Evolutionary conservation across 2,797 vertebrate species (phyloP).

Genomic region (Myotis pilosus): DNA sequence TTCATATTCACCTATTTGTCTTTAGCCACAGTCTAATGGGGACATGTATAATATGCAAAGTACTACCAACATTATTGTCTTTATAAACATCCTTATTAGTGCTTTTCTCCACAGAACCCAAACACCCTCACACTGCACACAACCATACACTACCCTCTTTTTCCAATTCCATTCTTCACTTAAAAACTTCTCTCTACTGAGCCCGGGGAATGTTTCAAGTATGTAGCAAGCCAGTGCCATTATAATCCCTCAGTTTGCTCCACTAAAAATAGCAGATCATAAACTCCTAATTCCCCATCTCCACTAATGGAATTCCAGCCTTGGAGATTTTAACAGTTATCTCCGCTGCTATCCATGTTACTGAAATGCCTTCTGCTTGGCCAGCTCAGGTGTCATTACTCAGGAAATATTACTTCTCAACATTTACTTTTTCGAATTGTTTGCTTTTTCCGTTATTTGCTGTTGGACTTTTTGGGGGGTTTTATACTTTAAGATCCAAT

Average conservation of each 20-base stretch:
- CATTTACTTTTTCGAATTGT: constrained; percentile 61
- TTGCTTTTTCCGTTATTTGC: constrained; percentile 66
- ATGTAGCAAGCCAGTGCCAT: background rate
- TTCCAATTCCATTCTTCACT: background rate
- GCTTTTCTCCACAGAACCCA: background rate
- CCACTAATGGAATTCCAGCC: constrained; percentile 59
- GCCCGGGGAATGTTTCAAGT: background rate
- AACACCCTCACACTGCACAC: background rate
- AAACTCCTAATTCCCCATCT: constrained; percentile 56
- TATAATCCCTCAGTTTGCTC: constrained; percentile 47
- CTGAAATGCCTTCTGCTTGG: constrained; percentile 17
- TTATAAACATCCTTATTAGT: background rate
- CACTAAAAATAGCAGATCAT: constrained; percentile 56
- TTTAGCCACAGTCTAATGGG: background rate
- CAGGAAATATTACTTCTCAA: constrained; percentile 57
- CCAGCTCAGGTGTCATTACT: constrained; percentile 52
- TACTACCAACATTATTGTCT: background rate
- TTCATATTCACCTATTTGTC: background rate
- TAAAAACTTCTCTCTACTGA: background rate
- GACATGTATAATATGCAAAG: background rate
- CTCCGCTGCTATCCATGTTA: constrained; percentile 1
- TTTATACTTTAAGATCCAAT: constrained; percentile 46
- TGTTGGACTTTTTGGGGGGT: background rate
- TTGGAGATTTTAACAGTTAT: constrained; percentile 51
- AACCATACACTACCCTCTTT: background rate